Evolutionary conservation across 1,140 invertebrate species (phyloP).

Genomic region (Yoshiicerus persimilis): DNA sequence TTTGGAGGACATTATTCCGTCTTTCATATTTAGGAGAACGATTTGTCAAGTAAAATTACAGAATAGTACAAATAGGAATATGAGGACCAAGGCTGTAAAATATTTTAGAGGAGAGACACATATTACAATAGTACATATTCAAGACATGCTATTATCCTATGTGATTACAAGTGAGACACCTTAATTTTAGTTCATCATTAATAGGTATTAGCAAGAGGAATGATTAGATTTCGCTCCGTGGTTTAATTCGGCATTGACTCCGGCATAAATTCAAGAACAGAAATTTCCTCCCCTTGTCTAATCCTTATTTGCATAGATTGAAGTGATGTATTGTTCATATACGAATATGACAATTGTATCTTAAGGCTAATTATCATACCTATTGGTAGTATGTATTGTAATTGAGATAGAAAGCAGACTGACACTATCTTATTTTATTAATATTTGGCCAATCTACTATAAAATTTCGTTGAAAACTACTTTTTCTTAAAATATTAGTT

Average conservation of each 20-base stretch:
- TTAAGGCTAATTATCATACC: background rate
- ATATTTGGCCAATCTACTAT: background rate
- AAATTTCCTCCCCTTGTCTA: background rate
- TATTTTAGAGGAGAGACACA: background rate
- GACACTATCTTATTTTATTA: background rate
- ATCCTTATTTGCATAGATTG: constrained; percentile 8
- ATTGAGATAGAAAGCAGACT: background rate
- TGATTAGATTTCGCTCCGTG: background rate
- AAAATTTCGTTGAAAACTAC: background rate
- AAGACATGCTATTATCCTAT: background rate
- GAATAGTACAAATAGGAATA: background rate
- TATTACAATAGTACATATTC: background rate
- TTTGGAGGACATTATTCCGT: background rate
- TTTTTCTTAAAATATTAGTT: background rate
- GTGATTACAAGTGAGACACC: background rate
- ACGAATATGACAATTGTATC: background rate
- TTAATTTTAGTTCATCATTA: background rate
- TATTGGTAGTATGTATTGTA: background rate
- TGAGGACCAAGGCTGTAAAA: background rate
- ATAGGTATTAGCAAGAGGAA: background rate
- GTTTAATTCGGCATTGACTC: background rate
- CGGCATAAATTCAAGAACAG: background rate
- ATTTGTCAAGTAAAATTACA: background rate
- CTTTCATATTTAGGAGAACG: background rate
- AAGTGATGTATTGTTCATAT: constrained; percentile 13